Evolutionary conservation across 2,113 vertebrate genomes (phyloP), one percentile per base, ranked within the genome.

Genomic region (Phyllostomus discolor): DNA sequence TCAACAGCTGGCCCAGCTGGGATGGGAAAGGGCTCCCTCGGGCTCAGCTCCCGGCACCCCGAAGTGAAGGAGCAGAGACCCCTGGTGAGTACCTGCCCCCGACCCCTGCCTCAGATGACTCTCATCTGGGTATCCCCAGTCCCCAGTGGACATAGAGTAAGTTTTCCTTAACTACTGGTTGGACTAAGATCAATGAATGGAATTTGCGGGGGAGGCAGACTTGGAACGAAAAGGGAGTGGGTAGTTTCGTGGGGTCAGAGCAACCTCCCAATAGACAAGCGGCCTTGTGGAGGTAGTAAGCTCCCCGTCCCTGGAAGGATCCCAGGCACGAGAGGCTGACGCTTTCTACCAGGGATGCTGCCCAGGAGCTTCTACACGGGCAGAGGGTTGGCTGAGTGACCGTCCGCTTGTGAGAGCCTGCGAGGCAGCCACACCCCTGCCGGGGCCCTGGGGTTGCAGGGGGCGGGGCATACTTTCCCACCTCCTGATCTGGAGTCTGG

Each of bases 211-310:
- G 20, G 3, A 59, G 38, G 38, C 6, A 50, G 31, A 52, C 50
- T n/a, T 59, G 48, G 85, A 59, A 83, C 38, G 50, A n/a, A 84
- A 92, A 88, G 59, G 19, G 57, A 66, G 31, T 33, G 35, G n/a
- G n/a, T 46, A 2, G 48, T 82, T 95, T 87, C 54, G 72, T 28
- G 24, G 64, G 24, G 64, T 91, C 19, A 38, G 59, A 91, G 84
- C 41, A 87, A 80, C 26, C 46, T 26, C 9, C 28, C 31, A 84
- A 35, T 4, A n/a, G 43, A 54, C 66, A 16, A 17, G 57, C 52
- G 48, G 22, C 41, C 48, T 80, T 6, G 3, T 28, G 16, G 15
- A 70, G 43, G 4, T 15, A 85, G 57, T 54, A 88, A 88, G 75
- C 57, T 85, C 50, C 52, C 9, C 0, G 0, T 50, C 35, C 28